Evolutionary conservation across 2,113 vertebrate genomes (phyloP), one percentile per base, ranked within the genome.

Genomic region (Daphoenositta chrysoptera): DNA sequence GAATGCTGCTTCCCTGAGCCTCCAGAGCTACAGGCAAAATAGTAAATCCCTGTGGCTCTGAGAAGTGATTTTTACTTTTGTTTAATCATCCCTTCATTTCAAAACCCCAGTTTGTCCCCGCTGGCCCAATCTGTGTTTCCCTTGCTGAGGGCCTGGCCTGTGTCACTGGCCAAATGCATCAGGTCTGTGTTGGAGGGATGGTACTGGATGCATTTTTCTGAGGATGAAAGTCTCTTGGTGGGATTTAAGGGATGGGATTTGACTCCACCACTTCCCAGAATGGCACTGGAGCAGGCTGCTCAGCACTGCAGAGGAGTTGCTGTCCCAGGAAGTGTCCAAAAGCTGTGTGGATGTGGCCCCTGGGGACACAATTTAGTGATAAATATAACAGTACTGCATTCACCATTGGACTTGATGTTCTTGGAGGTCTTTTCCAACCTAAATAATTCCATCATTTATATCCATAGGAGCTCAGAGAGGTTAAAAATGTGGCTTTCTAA

Each of bases 1-100:
- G 89, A 94, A 39, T 18, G 69, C 48, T 82, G 71, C 86, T 82
- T 93, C 78, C 48, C 87, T 27, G n/a, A 84, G 83, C 89, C 2
- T 5, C 72, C 45, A n/a, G 56, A 60, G 3, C 81, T 75, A 40
- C 69, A 61, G 75, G 86, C 80, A 58, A 50, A 80, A 61, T 3
- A 65, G 4, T 27, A 27, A 64, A 65, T 47, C 47, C 42, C 83
- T 68, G 72, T 13, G 61, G 54, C 80, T 64, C 80, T 60, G 44
- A 71, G 44, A 51, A 79, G 35, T 40, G 47, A 8, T 58, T 89
- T 79, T 54, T 39, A 47, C 23, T 37, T 65, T 54, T 70, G 60
- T 78, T 82, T 75, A 51, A 68, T 72, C 26, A 33, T 44, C 35
- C 39, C 58, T 90, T 86, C 17, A 3, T 87, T 87, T 78, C 24